Conservation (phyloP, 2,888 invertebrate species). For the Alitta virens region DNA sequence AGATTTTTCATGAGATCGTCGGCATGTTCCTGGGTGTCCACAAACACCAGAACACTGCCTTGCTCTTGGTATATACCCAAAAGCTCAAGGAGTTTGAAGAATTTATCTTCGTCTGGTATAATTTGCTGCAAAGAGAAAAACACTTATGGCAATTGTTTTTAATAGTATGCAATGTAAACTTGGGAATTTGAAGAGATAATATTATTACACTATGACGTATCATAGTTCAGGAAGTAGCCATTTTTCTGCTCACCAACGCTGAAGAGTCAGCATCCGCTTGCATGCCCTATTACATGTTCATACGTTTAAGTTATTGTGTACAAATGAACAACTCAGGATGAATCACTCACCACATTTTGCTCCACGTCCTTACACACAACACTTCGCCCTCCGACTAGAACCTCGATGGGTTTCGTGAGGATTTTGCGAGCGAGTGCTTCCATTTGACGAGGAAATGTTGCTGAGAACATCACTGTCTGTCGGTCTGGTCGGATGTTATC, state of each 20-base stretch:
- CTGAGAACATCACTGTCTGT: slow-evolving; percentile 98
- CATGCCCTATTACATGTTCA: no score
- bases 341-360: slow-evolving; percentile 82
- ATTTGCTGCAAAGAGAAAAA: slow-evolving; percentile 56
- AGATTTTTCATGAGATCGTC: slow-evolving; percentile 82
- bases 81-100: slow-evolving; percentile 94
- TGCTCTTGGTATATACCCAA: slow-evolving; percentile 89
- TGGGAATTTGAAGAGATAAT: no score
- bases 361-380: slow-evolving; percentile 97
- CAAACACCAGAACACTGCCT: slow-evolving; percentile 94
- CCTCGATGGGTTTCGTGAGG: slow-evolving; percentile 91
- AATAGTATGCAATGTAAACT: no score
- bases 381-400: slow-evolving; percentile 85
- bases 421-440: slow-evolving; percentile 94
- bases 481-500: slow-evolving; percentile 95
- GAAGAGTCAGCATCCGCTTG: no score
- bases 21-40: slow-evolving; percentile 97
- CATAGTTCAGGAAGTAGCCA: no score
- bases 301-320: no score
- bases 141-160: no score
- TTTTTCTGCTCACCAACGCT: no score
- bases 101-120: slow-evolving; percentile 94
- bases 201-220: no score
- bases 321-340: no score
- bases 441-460: slow-evolving; percentile 98